Evolutionary conservation across 2,888 invertebrate species (phyloP), one percentile per base, ranked within the genome.

Genomic region (Pterostichus madidus): DNA sequence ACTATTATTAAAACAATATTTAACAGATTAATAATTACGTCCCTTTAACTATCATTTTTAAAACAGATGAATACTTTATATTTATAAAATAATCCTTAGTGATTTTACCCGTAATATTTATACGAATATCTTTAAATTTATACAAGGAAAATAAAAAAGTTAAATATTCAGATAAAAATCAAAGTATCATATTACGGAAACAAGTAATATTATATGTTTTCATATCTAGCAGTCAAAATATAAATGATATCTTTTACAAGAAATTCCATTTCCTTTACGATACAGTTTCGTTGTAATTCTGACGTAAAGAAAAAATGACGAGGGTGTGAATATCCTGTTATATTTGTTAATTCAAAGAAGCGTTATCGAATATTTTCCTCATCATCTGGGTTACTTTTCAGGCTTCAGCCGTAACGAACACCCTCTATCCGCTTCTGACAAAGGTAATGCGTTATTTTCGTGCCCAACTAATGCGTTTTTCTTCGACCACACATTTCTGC

Each of bases 401-500:
- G 59, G 31, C 2, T 31, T 24, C 24, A 8, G 53, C 4, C 49
- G 53, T 56, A 56, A 15, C 53, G 8, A 59, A 59, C 59, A 59
- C 32, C 59, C 59, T 59, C 59, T 24, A 59, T 31, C 59, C 24
- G 1, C 24, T 32, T 24, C 59, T 4, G 15, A 71, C 44, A 46
- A 71, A 75, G 32, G n/a, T 52, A 75, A 75, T n/a, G 73, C 52
- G 31, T 17, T 52, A 49, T 75, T 75, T 52, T 68, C 68, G 68
- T 68, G 68, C 68, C 5, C 68, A 68, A 15, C 68, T 68, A 68
- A 68, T 75, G 73, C 52, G 75, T 75, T 75, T 75, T 49, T 31
- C 32, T 52, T 52, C 39, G 32, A 52, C 49, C 46, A 46, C 71
- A 46, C 24, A 71, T 71, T 71, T 46, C 71, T 15, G 8, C 39